Evolutionary conservation across 2,113 vertebrate species (phyloP), one percentile per base, ranked within the genome.

Genomic region (Lagopus leucura): DNA sequence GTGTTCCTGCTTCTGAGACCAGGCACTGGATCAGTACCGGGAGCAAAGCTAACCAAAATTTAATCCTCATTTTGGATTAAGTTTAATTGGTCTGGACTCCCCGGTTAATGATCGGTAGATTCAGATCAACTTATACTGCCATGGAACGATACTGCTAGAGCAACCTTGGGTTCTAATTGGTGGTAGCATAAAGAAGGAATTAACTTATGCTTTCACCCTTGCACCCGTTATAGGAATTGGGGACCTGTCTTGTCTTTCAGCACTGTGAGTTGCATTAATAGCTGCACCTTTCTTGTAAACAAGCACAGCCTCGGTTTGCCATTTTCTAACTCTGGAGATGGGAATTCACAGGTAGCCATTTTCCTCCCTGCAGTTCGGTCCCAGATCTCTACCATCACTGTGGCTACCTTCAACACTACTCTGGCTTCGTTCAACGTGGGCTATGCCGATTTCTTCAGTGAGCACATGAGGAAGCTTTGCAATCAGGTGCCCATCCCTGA

Each of bases 341-440:
- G 36, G 65, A 71, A 84, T 52, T 75, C 54, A 57, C 82, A 80
- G 64, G 55, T 18, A 2, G 13, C 22, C 61, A 5, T 83, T 94
- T 92, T 90, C 42, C 22, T 93, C 83, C 91, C 72, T 58, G 38
- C 91, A 99, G 99, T 99, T 47, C 98, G 99, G 30, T 99, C 99
- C 34, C 99, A 99, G 98, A 99, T 99, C 94, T 99, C 99, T 88
- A 99, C 99, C 40, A 99, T 99, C 95, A 99, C 99, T 8, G 99
- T 99, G 97, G 99, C 99, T 2, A 99, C 99, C 9, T 99, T 99
- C 98, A 99, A 99, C 97, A 99, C 99, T 25, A 99, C 99, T 0
- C 92, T 99, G 95, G 99, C 99, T 4, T 99, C 99, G 0, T 99
- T 99, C 96, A 99, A 99, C 0, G 99, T 99, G 64, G 99, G 99